Conservation (phyloP, 2,888 invertebrate species). For the Digitonthophagus gazella region DNA sequence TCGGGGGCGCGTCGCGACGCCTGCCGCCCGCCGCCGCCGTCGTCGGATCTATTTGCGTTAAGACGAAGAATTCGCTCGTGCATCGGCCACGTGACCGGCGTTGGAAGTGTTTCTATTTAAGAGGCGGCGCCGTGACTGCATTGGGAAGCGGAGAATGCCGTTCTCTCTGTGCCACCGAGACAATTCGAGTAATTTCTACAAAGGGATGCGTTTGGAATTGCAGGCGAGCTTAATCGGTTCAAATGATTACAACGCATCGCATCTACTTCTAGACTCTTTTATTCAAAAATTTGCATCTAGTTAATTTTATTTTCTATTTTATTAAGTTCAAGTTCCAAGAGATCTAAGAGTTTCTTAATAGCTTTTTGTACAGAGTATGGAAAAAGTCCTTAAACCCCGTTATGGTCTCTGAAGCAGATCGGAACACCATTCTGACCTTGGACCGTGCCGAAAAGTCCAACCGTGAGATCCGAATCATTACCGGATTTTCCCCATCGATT, state of each 20-base stretch:
- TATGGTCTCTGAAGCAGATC: no score
- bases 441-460: no score
- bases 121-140: neutral
- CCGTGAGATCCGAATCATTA: no score
- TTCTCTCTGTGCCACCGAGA: neutral
- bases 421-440: no score
- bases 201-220: neutral
- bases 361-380: no score
- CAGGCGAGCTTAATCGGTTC: neutral
- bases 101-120: neutral
- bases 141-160: neutral
- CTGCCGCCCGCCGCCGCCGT: neutral
- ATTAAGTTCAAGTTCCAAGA: neutral
- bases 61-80: neutral
- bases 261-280: neutral
- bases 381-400: no score
- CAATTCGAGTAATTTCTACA: neutral
- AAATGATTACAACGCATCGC: neutral
- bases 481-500: no score
- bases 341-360: no score
- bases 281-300: neutral
- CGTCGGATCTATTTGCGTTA: neutral
- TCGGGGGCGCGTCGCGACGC: neutral
- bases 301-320: neutral
- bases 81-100: neutral